Percentiles rank a stretch among this genome's conserved stretches.
Evolutionary conservation across 2,797 vertebrate genomes (phyloP).

Genomic region (Amphiprion clarkii): DNA sequence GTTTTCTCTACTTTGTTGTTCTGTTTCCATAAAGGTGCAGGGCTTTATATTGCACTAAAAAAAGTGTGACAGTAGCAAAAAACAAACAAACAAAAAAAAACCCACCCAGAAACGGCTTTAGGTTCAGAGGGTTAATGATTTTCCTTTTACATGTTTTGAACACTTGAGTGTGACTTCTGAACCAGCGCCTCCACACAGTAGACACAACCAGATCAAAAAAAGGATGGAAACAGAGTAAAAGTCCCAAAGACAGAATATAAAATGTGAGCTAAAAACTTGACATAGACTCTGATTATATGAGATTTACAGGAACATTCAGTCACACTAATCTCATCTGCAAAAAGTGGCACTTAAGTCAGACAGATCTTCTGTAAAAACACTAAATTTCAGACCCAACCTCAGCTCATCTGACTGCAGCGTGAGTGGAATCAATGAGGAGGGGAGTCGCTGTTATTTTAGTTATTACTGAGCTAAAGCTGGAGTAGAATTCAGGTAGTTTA

Average conservation of each 20-base stretch:
- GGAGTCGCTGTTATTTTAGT: background rate
- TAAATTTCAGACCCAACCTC: background rate
- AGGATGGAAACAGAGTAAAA: conserved; percentile 57
- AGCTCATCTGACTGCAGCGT: background rate
- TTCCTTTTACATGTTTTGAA: conserved; percentile 4
- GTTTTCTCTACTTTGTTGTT: too few relatives aligned
- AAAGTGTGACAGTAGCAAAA: too few relatives aligned
- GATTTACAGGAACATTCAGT: conserved; percentile 9
- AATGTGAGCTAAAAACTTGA: conserved; percentile 24
- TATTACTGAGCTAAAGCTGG: background rate
- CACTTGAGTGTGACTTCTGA: conserved; percentile 54
- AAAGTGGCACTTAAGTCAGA: conserved; percentile 9
- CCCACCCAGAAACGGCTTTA: too few relatives aligned
- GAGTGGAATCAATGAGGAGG: background rate
- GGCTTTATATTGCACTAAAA: too few relatives aligned
- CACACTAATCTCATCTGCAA: conserved; percentile 16
- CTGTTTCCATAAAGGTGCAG: too few relatives aligned
- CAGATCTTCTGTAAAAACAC: conserved; percentile 9
- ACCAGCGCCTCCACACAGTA: conserved; percentile 25
- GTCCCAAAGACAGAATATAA: conserved; percentile 46
- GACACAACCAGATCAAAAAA: conserved; percentile 49
- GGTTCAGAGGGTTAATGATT: background rate
- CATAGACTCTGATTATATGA: background rate
- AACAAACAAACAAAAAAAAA: too few relatives aligned
- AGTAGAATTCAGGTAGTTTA: conserved; percentile 29